Evolutionary conservation across 1,140 invertebrate species (phyloP).

Genomic region (Penaeus indicus): DNA sequence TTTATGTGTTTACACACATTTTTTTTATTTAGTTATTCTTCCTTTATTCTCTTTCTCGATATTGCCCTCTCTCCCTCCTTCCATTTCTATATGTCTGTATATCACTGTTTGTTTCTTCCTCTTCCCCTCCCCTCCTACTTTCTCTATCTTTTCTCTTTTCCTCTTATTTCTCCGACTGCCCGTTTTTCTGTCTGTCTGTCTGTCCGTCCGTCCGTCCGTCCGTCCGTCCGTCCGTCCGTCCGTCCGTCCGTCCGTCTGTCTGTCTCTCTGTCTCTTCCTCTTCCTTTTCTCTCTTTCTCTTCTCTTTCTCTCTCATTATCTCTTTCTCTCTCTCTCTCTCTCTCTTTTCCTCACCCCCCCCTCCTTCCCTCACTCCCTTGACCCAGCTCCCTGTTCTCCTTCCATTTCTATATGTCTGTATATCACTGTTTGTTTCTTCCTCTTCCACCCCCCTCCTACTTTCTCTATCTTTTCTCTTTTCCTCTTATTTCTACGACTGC

Average conservation of each 20-base stretch:
- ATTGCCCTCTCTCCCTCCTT: not conserved
- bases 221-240: no score
- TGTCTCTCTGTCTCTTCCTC: not conserved
- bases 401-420: not conserved
- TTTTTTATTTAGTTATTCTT: not conserved
- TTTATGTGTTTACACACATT: not conserved
- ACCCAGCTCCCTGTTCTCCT: not conserved
- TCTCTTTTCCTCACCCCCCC: not conserved
- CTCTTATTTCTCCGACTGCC: not conserved
- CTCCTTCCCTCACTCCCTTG: not conserved
- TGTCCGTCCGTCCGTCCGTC: no score
- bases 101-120: not conserved
- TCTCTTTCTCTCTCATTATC: not conserved
- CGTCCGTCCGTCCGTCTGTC: not conserved
- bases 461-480: no score
- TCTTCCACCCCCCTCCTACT: not conserved
- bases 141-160: not conserved
- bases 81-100: not conserved
- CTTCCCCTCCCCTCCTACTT: not conserved
- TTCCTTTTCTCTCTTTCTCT: not conserved
- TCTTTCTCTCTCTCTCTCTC: conserved; percentile 14
- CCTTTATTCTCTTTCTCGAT: no score
- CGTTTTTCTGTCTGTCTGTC: not conserved
- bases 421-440: no score
- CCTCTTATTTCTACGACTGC: no score